phyloP scores from a whole-genome alignment of 2,888 invertebrate species.

The Lucinisca nassula region DNA sequence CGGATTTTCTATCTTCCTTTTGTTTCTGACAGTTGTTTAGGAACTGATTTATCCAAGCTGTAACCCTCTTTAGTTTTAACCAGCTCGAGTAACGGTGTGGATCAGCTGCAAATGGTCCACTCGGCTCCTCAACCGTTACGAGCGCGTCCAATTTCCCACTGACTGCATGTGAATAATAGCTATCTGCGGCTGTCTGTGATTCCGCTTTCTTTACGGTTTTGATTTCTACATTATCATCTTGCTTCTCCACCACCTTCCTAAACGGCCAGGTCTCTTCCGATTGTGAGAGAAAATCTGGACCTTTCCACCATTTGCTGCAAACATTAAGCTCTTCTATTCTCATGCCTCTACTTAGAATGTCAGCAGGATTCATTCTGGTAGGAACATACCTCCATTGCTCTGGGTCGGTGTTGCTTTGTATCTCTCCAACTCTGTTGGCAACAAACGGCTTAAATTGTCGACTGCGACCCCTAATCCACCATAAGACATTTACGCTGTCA shows the following conservation, averaged over 20 bases:
- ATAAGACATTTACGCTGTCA: slow-evolving; percentile 21
- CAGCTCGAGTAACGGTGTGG: slow-evolving; percentile 7
- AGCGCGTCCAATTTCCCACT: not conserved
- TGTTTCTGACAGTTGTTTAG: not conserved
- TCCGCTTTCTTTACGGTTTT: not conserved
- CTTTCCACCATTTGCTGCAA: slow-evolving; percentile 23
- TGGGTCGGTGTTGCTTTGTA: slow-evolving; percentile 27
- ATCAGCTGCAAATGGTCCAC: not conserved
- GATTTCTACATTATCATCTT: not conserved
- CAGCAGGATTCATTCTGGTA: not conserved
- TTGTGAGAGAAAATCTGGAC: slow-evolving; percentile 7
- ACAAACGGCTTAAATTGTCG: slow-evolving; percentile 56
- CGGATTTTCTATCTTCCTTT: not conserved
- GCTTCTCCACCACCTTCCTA: not conserved
- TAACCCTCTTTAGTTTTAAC: not conserved
- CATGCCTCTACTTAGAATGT: slow-evolving; percentile 6
- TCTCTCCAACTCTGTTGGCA: slow-evolving; percentile 58
- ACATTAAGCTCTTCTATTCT: not conserved
- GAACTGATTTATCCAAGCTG: not conserved
- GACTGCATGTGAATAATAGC: not conserved
- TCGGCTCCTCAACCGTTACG: not conserved
- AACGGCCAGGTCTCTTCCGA: slow-evolving; percentile 3
- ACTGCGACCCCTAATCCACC: slow-evolving; percentile 48
- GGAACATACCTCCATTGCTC: slow-evolving; percentile 25
- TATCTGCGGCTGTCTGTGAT: not conserved